Percentiles rank a stretch among this genome's conserved stretches.
These are phyloP conservation scores for Drosophila putrida DNA, from an alignment of 2,888 invertebrate species.

Conservation along the genomic window DNA sequence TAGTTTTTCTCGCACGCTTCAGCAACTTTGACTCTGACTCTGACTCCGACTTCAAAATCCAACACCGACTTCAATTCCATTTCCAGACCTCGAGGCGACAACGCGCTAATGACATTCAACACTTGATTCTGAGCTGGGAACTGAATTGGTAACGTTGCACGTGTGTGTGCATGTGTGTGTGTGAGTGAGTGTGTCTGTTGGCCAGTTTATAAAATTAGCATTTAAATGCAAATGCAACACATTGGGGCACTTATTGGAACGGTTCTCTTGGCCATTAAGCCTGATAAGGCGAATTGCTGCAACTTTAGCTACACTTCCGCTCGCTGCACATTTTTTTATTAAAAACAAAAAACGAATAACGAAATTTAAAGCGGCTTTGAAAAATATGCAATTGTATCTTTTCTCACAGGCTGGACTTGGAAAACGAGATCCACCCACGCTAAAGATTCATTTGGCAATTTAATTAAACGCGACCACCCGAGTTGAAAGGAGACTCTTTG, in stretches of 20 bases:
- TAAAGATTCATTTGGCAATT: constrained; percentile 60
- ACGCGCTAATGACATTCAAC: constrained; percentile 71
- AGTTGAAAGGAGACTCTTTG: constrained; percentile 20
- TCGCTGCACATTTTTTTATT: constrained; percentile 28
- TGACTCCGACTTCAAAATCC: not conserved
- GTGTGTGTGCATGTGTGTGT: constrained; percentile 6
- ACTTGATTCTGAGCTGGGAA: constrained; percentile 44
- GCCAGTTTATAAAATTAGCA: constrained; percentile 58
- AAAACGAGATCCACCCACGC: constrained; percentile 47
- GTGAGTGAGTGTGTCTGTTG: constrained; percentile 16
- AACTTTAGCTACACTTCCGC: constrained; percentile 40
- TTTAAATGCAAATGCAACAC: constrained; percentile 64
- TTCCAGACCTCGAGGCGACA: constrained; percentile 68
- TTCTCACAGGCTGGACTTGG: not conserved
- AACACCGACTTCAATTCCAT: constrained; percentile 27
- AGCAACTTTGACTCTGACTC: constrained; percentile 36
- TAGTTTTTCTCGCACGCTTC: constrained; percentile 63
- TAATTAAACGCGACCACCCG: constrained; percentile 74
- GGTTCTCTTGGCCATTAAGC: constrained; percentile 43
- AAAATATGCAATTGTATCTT: not conserved
- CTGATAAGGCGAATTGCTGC: constrained; percentile 40
- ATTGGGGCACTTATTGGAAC: constrained; percentile 53
- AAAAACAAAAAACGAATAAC: not conserved
- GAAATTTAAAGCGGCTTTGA: constrained; percentile 9
- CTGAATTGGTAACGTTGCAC: constrained; percentile 6